phyloP scores from a whole-genome alignment of 2,113 vertebrate genomes.

The Sus scrofa region T2T-Sscrofa CM000812.6:10086501-10087000 shows the following conservation, averaged over 20 bases:
- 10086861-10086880: background rate
- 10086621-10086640: background rate
- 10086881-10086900: background rate
- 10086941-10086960: background rate
- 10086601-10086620: background rate
- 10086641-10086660: background rate
- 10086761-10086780: background rate
- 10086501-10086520: background rate
- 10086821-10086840: background rate
- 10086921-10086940: background rate
- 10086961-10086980: background rate
- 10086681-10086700: conserved; percentile 5
- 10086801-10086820: background rate
- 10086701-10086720: background rate
- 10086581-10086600: conserved; percentile 37
- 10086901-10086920: background rate
- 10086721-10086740: background rate
- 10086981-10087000: background rate
- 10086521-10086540: background rate
- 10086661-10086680: background rate
- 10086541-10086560: background rate
- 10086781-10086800: background rate
- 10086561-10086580: background rate
- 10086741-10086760: conserved; percentile 24
- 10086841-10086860: background rate